Evolutionary conservation across 92 coral and sea anemone species (phyloP).

Genomic region (Siderastrea radians): DNA sequence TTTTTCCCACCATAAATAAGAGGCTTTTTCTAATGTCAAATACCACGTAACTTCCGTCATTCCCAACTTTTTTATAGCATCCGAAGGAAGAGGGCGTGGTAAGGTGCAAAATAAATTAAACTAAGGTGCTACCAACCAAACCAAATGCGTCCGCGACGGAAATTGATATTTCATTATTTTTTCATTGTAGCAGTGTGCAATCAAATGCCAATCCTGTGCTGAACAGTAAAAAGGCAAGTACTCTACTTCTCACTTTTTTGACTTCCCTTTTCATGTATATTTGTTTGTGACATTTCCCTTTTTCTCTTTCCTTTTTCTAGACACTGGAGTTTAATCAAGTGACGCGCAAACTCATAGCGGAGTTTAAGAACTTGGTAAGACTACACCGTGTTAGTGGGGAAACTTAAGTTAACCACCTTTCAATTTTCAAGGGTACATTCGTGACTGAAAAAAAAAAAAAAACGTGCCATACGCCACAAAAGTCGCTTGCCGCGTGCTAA

Average conservation of each 20-base stretch:
- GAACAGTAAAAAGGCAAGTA: constrained; percentile 89
- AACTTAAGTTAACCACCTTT: no score
- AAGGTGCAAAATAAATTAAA: no score
- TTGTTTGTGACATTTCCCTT: neutral
- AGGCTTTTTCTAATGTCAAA: no score
- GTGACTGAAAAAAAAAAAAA: neutral
- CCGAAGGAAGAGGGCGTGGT: no score
- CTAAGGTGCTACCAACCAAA: no score
- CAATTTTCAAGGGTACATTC: neutral
- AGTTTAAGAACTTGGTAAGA: constrained; percentile 97
- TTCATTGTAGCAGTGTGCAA: constrained; percentile 54
- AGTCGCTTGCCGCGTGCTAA: neutral
- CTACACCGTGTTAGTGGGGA: neutral
- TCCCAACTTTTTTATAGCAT: no score
- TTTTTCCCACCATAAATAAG: no score
- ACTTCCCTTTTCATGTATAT: neutral
- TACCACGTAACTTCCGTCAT: no score
- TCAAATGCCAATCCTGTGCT: constrained; percentile 82
- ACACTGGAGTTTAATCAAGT: constrained; percentile 92
- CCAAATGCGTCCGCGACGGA: no score
- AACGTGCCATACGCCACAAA: neutral
- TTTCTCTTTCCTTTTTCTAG: constrained; percentile 43
- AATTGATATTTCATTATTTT: neutral
- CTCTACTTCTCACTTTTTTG: neutral
- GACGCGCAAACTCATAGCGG: constrained; percentile 83